These are phyloP conservation scores for Galeopsomyia nigrocyanea DNA, from an alignment of 2,888 invertebrate species.

Conservation along the genomic window DNA sequence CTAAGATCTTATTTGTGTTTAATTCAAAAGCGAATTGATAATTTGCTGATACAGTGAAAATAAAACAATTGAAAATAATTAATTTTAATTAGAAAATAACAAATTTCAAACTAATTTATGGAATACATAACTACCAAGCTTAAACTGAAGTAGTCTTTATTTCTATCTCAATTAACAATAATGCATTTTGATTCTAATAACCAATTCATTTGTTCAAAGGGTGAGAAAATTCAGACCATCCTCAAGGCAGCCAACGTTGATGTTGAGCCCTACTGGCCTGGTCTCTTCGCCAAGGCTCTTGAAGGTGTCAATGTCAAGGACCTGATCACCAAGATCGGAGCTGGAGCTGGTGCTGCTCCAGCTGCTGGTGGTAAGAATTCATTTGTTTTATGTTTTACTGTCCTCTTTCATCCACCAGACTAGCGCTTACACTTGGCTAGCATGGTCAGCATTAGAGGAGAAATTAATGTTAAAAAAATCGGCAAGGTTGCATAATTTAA, in stretches of 20 bases:
- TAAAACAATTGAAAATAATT: no score
- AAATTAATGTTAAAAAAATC: constrained; percentile 56
- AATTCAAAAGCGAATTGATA: no score
- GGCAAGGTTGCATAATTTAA: constrained; percentile 48
- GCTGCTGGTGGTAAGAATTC: constrained; percentile 72
- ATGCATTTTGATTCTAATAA: constrained; percentile 6
- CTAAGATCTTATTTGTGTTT: no score
- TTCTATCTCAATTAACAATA: no score
- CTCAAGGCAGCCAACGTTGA: constrained; percentile 96
- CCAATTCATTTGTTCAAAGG: constrained; percentile 71
- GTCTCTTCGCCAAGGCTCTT: constrained; percentile 96
- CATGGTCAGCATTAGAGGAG: constrained; percentile 63
- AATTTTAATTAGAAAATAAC: no score
- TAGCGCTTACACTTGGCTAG: constrained; percentile 52
- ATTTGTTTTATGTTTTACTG: constrained; percentile 1
- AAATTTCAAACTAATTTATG: no score
- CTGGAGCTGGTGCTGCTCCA: constrained; percentile 89
- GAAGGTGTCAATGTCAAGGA: constrained; percentile 95
- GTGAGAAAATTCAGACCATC: constrained; percentile 97
- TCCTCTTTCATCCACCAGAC: constrained; percentile 64
- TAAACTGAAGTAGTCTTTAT: no score
- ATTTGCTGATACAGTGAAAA: no score
- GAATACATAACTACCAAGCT: no score
- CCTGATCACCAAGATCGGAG: constrained; percentile 92
- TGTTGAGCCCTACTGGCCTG: constrained; percentile 99